Conservation (phyloP, 2,113 vertebrate genomes). For the Isichthys henryi region DNA sequence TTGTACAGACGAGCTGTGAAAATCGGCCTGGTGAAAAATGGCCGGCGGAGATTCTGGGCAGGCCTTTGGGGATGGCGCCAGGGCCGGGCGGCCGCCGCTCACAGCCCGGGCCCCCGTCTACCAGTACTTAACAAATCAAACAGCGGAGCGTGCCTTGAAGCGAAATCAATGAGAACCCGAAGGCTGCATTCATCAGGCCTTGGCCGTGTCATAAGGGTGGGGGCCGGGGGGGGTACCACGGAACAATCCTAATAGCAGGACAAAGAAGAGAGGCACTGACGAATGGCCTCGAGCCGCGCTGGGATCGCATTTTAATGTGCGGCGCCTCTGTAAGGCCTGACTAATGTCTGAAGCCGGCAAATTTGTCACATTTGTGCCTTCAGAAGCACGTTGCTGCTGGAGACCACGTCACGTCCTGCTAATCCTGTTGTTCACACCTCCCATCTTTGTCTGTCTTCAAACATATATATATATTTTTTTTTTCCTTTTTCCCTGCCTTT, state of each 20-base stretch:
- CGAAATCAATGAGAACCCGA: slow-evolving; percentile 57
- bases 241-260: slow-evolving; percentile 38
- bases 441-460: background rate
- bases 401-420: background rate
- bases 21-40: slow-evolving; percentile 48
- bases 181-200: slow-evolving; percentile 46
- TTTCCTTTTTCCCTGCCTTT: background rate
- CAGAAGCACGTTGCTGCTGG: background rate
- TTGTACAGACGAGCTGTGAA: slow-evolving; percentile 35
- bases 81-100: slow-evolving; percentile 17
- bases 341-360: slow-evolving; percentile 26
- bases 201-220: slow-evolving; percentile 27
- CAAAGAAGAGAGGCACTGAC: slow-evolving; percentile 34
- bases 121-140: slow-evolving; percentile 57
- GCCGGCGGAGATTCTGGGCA: slow-evolving; percentile 44
- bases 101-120: slow-evolving; percentile 36
- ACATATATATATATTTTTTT: background rate
- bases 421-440: background rate
- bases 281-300: slow-evolving; percentile 30
- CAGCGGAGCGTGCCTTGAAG: slow-evolving; percentile 42
- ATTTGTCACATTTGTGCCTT: slow-evolving; percentile 23
- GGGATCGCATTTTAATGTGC: slow-evolving; percentile 42
- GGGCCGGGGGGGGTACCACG: slow-evolving; percentile 32
- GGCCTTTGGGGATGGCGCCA: slow-evolving; percentile 35
- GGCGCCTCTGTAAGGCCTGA: slow-evolving; percentile 18